Conservation (phyloP, 30 jellyfish, hydroid and myxozoan species). For the Clytia hemisphaerica region DNA sequence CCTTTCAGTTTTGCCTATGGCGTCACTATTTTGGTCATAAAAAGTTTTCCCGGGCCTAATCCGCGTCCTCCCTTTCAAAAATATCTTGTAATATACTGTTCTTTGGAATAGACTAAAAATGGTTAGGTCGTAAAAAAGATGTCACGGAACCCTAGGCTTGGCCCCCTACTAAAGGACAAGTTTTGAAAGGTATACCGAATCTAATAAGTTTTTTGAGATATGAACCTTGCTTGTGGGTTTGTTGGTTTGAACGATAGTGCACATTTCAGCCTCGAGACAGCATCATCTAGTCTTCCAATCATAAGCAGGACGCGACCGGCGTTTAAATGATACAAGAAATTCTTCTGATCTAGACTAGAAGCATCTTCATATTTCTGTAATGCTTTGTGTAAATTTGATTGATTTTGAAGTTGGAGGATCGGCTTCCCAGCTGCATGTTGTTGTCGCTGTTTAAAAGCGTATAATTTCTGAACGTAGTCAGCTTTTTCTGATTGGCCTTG, state of each 20-base stretch:
- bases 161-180: too few relatives aligned
- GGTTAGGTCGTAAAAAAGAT: too few relatives aligned
- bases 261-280: constrained; percentile 43
- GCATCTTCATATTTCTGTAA: constrained; percentile 59
- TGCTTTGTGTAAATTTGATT: constrained; percentile 39
- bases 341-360: constrained; percentile 33
- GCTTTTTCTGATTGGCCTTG: constrained; percentile 71
- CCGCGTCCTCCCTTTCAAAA: too few relatives aligned
- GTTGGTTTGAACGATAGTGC: constrained; percentile 71
- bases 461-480: constrained; percentile 66
- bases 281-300: constrained; percentile 39
- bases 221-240: constrained; percentile 60
- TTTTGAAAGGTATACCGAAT: too few relatives aligned
- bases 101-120: too few relatives aligned
- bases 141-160: too few relatives aligned
- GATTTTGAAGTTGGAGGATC: neutral
- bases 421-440: neutral
- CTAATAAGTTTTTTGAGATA: neutral
- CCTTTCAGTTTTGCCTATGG: too few relatives aligned
- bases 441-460: constrained; percentile 62
- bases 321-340: constrained; percentile 42
- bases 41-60: too few relatives aligned
- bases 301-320: constrained; percentile 53
- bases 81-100: too few relatives aligned
- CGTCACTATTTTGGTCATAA: too few relatives aligned